These are phyloP conservation scores for Lynx canadensis DNA, from an alignment of 2,113 vertebrate genomes.

Conservation along the genomic window DNA sequence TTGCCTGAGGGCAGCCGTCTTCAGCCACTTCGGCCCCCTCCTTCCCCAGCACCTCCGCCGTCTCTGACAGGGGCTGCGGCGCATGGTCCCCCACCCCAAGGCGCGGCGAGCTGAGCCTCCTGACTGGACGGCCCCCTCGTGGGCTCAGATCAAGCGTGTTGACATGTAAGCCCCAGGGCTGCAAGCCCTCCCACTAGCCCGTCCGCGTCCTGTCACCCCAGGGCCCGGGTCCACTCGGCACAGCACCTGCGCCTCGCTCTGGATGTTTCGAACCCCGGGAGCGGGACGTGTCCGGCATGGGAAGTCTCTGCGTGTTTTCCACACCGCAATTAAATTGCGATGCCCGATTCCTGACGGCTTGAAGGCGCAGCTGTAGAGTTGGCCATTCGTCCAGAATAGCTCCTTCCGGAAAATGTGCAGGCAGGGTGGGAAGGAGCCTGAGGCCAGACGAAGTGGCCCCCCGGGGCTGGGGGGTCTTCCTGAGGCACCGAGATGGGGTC, in stretches of 20 bases:
- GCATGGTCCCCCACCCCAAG: accelerated
- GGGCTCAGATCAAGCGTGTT: accelerated
- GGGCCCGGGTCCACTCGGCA: accelerated
- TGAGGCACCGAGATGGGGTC: accelerated
- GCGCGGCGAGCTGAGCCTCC: neutral
- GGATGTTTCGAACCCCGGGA: neutral
- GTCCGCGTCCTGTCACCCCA: accelerated
- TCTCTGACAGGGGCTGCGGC: neutral
- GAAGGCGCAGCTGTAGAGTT: neutral
- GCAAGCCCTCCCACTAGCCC: neutral
- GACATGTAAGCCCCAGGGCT: neutral
- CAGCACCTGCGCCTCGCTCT: too few species aligned
- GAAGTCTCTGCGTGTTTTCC: neutral
- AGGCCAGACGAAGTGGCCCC: neutral
- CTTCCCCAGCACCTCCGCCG: accelerated
- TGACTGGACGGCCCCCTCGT: accelerated
- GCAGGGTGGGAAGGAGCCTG: neutral
- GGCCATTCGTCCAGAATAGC: accelerated
- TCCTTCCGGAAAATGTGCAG: neutral
- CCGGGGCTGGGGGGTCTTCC: neutral
- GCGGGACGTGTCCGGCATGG: accelerated
- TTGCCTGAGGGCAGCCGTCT: neutral
- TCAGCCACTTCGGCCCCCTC: neutral
- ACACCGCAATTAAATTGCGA: neutral
- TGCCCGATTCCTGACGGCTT: neutral